A percentile compares a stretch with the other conserved stretches of the same genome.
Evolutionary conservation across 2,797 vertebrate genomes (phyloP).

Genomic region (Dallia pectoralis): DNA sequence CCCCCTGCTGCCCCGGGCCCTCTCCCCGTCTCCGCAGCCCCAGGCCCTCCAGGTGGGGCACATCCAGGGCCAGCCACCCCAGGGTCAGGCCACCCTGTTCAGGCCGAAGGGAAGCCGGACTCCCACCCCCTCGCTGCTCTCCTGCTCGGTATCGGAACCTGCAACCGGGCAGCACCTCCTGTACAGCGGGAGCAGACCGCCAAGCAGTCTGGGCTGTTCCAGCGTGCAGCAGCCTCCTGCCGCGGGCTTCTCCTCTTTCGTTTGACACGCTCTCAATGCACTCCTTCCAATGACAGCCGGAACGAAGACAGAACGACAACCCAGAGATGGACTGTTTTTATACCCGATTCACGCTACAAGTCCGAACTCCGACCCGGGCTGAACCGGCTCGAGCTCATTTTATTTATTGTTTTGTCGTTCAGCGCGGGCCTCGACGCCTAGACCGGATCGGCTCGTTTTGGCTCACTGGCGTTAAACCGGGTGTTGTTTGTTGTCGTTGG

Average conservation of each 20-base stretch:
- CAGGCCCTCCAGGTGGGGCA: constrained; percentile 10
- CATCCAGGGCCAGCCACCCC: constrained; percentile 52
- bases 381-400: neutral
- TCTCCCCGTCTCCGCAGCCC: constrained; percentile 75
- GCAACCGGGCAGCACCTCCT: constrained; percentile 88
- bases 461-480: neutral
- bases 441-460: neutral
- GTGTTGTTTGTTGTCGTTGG: constrained; percentile 53
- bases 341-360: neutral
- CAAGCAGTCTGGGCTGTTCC: constrained; percentile 90
- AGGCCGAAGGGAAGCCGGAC: constrained; percentile 95
- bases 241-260: constrained; percentile 96
- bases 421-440: neutral
- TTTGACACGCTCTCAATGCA: constrained; percentile 79
- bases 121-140: constrained; percentile 86
- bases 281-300: constrained; percentile 44
- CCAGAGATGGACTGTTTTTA: constrained; percentile 53
- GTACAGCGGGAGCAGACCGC: constrained; percentile 79
- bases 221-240: constrained; percentile 81
- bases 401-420: neutral
- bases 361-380: neutral
- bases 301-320: constrained; percentile 40
- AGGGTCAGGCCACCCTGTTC: constrained; percentile 89
- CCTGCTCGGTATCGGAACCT: constrained; percentile 69
- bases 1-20: constrained; percentile 68